These are phyloP conservation scores for Eupelmus urozonus DNA, from an alignment of 2,888 invertebrate species.

Conservation along the genomic window DNA sequence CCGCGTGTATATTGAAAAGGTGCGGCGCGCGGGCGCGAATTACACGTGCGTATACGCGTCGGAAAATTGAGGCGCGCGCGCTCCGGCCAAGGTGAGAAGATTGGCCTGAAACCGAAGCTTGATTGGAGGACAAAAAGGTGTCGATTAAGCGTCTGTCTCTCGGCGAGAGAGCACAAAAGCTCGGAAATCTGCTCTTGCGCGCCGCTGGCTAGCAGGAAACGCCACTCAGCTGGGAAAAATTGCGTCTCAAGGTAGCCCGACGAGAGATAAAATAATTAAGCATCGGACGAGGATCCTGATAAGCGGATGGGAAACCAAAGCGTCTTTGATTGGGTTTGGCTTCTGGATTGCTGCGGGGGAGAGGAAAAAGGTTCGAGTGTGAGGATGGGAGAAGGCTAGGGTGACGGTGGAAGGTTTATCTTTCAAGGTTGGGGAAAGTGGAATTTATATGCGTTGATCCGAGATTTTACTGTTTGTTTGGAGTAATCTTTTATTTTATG, in stretches of 20 bases:
- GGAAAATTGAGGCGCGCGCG: slow-evolving; percentile 5
- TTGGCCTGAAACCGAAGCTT: slow-evolving; percentile 74
- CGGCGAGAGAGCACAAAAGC: slow-evolving; percentile 66
- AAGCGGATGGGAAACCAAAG: no score
- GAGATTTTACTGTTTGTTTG: no score
- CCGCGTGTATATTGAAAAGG: neutral
- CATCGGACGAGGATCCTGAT: neutral
- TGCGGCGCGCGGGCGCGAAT: neutral
- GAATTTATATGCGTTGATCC: no score
- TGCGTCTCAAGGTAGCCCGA: slow-evolving; percentile 70
- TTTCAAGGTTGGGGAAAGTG: no score
- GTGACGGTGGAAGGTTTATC: no score
- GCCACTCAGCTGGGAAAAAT: slow-evolving; percentile 74
- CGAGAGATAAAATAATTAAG: neutral
- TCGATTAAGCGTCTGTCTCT: slow-evolving; percentile 68
- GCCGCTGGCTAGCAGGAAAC: slow-evolving; percentile 71
- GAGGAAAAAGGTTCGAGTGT: no score
- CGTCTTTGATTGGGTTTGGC: no score
- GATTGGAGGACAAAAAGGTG: slow-evolving; percentile 76
- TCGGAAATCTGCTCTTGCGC: slow-evolving; percentile 60
- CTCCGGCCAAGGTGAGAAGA: slow-evolving; percentile 71
- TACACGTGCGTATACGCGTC: neutral
- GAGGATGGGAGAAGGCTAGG: no score
- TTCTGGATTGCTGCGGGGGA: no score
- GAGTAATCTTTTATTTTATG: no score